phyloP scores from a whole-genome alignment of 2,797 vertebrate species.

The Eupleurogrammus muticus region DNA sequence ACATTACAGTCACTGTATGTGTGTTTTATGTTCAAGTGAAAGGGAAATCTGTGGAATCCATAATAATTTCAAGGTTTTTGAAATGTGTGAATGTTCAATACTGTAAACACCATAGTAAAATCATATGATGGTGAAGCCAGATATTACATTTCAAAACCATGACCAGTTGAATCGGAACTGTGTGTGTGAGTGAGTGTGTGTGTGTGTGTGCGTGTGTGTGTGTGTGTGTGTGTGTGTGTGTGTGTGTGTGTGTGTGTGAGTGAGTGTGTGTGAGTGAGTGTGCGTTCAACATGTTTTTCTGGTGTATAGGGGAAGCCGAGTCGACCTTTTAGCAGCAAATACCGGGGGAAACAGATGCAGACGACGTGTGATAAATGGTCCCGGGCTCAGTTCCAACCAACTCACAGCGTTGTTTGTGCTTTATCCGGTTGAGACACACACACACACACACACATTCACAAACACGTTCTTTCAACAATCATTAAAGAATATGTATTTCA shows the following conservation, averaged over 20 bases:
- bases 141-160: conserved; percentile 7
- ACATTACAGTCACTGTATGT: neutral
- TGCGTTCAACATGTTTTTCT: neutral
- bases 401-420: neutral
- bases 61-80: too few relatives aligned
- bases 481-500: conserved; percentile 12
- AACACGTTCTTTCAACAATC: conserved; percentile 23
- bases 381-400: conserved; percentile 20
- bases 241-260: neutral
- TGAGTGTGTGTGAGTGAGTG: neutral
- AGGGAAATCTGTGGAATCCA: too few relatives aligned
- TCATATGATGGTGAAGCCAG: neutral
- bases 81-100: too few relatives aligned
- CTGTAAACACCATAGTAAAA: neutral
- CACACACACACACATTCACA: conserved; percentile 2
- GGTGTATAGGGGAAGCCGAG: neutral
- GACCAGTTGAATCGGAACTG: conserved; percentile 4
- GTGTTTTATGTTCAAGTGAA: neutral
- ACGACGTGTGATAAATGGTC: conserved; percentile 21
- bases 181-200: neutral
- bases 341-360: conserved; percentile 4
- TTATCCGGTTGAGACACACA: conserved; percentile 20
- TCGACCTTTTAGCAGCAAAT: neutral
- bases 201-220: too few relatives aligned
- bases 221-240: neutral